Conservation (phyloP, 1,140 invertebrate genomes). For the Zaprionus lachaisei region DNA sequence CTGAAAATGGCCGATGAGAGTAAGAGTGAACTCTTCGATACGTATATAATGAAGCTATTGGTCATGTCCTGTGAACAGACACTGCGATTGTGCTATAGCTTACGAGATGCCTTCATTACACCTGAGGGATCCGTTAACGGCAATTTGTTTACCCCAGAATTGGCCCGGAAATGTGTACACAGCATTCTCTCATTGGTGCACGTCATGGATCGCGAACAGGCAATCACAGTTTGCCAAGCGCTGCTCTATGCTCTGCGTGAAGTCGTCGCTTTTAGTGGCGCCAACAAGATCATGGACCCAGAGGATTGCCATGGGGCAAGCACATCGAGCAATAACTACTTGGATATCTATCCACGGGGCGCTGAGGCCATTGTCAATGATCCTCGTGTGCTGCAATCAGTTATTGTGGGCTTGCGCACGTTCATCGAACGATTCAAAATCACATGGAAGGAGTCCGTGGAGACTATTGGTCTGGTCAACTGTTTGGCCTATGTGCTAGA, state of each 20-base stretch:
- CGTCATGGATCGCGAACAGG: slow-evolving; percentile 87
- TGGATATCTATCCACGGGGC: slow-evolving; percentile 59
- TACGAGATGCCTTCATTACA: slow-evolving; percentile 83
- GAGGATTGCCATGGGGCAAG: slow-evolving; percentile 81
- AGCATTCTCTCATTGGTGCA: slow-evolving; percentile 86
- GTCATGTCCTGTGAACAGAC: slow-evolving; percentile 87
- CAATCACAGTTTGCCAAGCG: slow-evolving; percentile 89
- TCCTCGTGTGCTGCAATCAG: slow-evolving; percentile 86
- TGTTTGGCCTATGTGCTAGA: slow-evolving; percentile 84
- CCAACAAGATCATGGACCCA: slow-evolving; percentile 27
- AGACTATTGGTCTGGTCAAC: slow-evolving; percentile 81
- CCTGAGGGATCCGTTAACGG: slow-evolving; percentile 46
- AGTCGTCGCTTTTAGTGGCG: slow-evolving; percentile 80
- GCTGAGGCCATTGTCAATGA: slow-evolving; percentile 61
- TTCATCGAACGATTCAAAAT: slow-evolving; percentile 89
- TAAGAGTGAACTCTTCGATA: slow-evolving; percentile 86
- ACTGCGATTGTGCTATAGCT: slow-evolving; percentile 87
- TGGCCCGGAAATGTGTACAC: slow-evolving; percentile 88
- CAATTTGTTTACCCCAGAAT: slow-evolving; percentile 85
- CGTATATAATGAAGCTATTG: slow-evolving; percentile 88
- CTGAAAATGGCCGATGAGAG: slow-evolving; percentile 51
- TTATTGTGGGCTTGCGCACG: slow-evolving; percentile 87
- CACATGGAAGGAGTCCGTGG: slow-evolving; percentile 88
- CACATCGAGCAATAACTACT: slow-evolving; percentile 73
- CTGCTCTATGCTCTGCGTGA: slow-evolving; percentile 89